phyloP scores from a whole-genome alignment of 2,797 vertebrate species.

The Enoplosus armatus region DNA sequence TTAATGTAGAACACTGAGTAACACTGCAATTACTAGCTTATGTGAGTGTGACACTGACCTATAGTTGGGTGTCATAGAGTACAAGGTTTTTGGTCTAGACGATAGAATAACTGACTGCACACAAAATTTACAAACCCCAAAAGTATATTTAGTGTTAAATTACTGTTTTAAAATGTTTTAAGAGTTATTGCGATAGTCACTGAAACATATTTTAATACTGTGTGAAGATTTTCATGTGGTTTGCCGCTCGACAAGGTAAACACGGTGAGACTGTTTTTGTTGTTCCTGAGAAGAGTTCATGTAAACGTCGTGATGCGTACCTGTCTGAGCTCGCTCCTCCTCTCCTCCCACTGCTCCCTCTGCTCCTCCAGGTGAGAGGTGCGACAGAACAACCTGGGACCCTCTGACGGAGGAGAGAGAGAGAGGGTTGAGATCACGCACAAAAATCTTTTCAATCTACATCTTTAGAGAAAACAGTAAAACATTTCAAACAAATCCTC shows the following conservation, averaged over 20 bases:
- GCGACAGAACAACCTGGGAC: conserved; percentile 81
- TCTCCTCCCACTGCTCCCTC: conserved; percentile 83
- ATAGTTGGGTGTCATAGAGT: too few species aligned
- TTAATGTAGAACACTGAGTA: too few species aligned
- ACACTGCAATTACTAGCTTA: too few species aligned
- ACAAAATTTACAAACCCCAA: background rate
- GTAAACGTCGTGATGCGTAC: conserved; percentile 53
- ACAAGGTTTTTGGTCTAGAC: too few species aligned
- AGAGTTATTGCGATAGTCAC: background rate
- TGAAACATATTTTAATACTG: too few species aligned
- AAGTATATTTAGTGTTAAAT: background rate
- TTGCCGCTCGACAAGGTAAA: background rate
- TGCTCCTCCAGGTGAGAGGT: conserved; percentile 76
- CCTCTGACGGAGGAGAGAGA: conserved; percentile 72
- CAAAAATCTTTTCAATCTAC: background rate
- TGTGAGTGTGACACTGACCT: too few species aligned
- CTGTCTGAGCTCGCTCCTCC: conserved; percentile 74
- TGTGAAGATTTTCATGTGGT: background rate
- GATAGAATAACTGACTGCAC: background rate
- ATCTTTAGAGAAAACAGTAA: background rate
- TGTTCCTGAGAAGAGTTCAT: background rate
- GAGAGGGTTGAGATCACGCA: background rate
- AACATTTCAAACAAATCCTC: background rate
- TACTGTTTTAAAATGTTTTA: background rate
- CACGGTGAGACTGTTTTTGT: background rate